Conservation (phyloP, 2,888 invertebrate genomes). For the Morpho achilles region DNA sequence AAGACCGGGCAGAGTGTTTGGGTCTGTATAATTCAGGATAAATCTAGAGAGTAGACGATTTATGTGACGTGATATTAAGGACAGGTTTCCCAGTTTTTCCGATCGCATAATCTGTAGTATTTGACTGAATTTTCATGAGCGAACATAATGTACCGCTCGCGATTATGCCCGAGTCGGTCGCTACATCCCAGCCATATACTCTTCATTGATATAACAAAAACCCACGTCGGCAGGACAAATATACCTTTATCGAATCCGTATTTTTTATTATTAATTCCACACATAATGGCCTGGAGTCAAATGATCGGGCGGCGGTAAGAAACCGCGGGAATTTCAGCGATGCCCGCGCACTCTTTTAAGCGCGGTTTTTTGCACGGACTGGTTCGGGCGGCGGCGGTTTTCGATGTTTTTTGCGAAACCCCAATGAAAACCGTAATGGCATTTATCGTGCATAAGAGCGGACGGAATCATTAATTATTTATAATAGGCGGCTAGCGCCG, state of each 20-base stretch:
- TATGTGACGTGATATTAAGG: no score
- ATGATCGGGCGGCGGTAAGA: conserved; percentile 71
- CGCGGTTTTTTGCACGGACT: conserved; percentile 54
- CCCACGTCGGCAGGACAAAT: conserved; percentile 55
- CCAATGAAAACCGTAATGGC: conserved; percentile 78
- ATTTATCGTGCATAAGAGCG: conserved; percentile 78
- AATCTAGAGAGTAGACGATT: no score
- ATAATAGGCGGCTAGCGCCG: conserved; percentile 75
- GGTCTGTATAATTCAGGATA: no score
- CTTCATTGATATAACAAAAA: conserved; percentile 66
- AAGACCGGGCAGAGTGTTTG: no score
- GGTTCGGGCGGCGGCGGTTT: conserved; percentile 64
- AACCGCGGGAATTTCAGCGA: conserved; percentile 73
- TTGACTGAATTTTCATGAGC: conserved; percentile 71
- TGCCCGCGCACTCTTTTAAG: conserved; percentile 73
- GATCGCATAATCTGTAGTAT: conserved; percentile 9
- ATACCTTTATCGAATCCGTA: conserved; percentile 68
- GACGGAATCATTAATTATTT: conserved; percentile 78
- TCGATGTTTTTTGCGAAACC: conserved; percentile 66
- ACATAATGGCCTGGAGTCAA: conserved; percentile 75
- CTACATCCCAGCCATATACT: conserved; percentile 55
- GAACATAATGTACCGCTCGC: conserved; percentile 63
- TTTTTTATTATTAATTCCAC: conserved; percentile 75
- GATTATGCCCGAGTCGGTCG: conserved; percentile 39
- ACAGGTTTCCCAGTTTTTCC: conserved; percentile 1